Evolutionary conservation across 2,888 invertebrate genomes (phyloP).

Genomic region (Amphipyra tragopoginis): DNA sequence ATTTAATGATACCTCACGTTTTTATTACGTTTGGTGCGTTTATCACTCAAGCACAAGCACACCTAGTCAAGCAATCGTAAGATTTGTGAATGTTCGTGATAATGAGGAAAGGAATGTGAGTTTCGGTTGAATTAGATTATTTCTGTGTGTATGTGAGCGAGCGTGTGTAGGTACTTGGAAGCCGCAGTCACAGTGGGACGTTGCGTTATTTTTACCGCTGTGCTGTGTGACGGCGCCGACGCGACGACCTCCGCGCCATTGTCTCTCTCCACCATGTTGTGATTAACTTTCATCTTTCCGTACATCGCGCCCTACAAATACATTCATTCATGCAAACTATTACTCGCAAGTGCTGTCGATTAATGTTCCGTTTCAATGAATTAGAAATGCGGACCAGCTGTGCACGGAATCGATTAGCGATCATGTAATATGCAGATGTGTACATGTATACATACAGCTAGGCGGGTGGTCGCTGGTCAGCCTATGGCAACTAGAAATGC

Average conservation of each 20-base stretch:
- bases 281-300: conserved; percentile 33
- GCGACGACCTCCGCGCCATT: conserved; percentile 27
- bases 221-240: conserved; percentile 28
- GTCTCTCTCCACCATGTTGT: conserved; percentile 28
- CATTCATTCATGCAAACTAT: conserved; percentile 18
- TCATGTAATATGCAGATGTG: conserved; percentile 39
- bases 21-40: conserved; percentile 26
- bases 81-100: conserved; percentile 17
- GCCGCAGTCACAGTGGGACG: conserved; percentile 35
- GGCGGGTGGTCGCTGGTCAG: neutral
- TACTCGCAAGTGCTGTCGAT: conserved; percentile 7
- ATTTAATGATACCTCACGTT: conserved; percentile 32
- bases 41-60: conserved; percentile 4
- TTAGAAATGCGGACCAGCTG: conserved; percentile 46
- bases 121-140: conserved; percentile 31
- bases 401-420: conserved; percentile 32
- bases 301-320: conserved; percentile 14
- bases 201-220: conserved; percentile 71
- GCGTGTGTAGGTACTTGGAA: conserved; percentile 38
- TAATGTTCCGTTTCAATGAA: conserved; percentile 33
- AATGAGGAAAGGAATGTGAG: conserved; percentile 17
- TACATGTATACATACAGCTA: conserved; percentile 4
- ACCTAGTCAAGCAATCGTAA: conserved; percentile 3
- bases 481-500: no score
- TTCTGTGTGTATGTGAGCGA: conserved; percentile 10